These are phyloP conservation scores for Acanthornis magna DNA, from an alignment of 2,797 vertebrate species.

Conservation along the genomic window DNA sequence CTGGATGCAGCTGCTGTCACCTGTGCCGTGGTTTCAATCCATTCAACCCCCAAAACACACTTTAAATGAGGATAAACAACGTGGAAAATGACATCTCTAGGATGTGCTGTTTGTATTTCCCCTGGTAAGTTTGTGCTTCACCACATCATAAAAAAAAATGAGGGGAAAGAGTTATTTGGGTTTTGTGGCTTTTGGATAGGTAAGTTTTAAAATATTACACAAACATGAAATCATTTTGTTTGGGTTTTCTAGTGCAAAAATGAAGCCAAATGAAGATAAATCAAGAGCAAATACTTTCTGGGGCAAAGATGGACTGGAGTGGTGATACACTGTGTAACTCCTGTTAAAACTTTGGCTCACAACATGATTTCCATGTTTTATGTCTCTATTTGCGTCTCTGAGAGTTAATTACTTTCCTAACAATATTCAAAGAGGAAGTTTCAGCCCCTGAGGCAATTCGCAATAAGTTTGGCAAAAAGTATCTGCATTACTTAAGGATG, in stretches of 20 bases:
- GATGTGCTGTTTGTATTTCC: background rate
- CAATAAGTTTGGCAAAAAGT: background rate
- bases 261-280: background rate
- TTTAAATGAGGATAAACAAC: background rate
- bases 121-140: background rate
- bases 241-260: constrained; percentile 1
- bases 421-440: background rate
- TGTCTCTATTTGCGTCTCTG: background rate
- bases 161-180: background rate
- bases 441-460: background rate
- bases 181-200: background rate
- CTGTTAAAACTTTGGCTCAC: background rate
- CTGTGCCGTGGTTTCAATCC: background rate
- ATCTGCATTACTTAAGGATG: background rate
- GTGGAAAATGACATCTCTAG: background rate
- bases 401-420: background rate
- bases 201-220: background rate
- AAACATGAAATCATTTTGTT: background rate
- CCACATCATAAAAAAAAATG: background rate
- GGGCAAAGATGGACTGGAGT: background rate
- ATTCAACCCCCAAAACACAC: background rate
- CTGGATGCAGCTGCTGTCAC: background rate
- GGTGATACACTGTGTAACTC: background rate
- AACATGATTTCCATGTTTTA: background rate
- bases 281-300: background rate